These are phyloP conservation scores for Lepidonotus clava DNA, from an alignment of 2,888 invertebrate species.

Conservation along the genomic window DNA sequence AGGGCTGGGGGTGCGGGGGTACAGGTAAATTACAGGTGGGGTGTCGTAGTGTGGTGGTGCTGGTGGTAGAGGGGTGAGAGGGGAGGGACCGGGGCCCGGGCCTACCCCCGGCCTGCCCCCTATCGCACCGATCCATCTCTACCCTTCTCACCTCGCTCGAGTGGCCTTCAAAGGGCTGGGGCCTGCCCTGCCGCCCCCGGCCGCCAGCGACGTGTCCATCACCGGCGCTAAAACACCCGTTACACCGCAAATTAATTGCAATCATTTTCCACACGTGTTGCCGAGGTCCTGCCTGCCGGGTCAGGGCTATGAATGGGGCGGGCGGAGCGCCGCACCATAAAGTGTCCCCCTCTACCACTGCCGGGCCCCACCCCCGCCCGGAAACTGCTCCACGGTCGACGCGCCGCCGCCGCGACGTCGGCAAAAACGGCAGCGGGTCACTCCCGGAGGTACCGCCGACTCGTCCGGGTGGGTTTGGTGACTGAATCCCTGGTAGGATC, in stretches of 20 bases:
- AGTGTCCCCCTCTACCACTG: not conserved
- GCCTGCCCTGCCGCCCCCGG: not conserved
- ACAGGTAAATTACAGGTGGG: not conserved
- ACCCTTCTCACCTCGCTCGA: constrained; percentile 24
- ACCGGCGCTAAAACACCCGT: constrained; percentile 44
- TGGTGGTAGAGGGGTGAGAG: not conserved
- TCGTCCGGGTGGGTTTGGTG: not conserved
- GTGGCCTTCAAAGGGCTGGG: constrained; percentile 8
- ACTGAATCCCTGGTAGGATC: not conserved
- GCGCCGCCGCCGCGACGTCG: not conserved
- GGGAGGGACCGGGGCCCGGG: not conserved
- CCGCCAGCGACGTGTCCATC: constrained; percentile 32
- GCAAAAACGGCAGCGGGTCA: not conserved
- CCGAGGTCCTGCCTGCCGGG: no score
- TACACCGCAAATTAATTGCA: constrained; percentile 38
- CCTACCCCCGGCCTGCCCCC: not conserved
- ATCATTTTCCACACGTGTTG: constrained; percentile 47
- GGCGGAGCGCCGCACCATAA: not conserved
- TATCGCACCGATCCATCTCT: constrained; percentile 19
- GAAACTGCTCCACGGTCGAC: not conserved
- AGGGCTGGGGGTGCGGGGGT: not conserved
- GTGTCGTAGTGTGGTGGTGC: not conserved
- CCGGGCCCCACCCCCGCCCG: not conserved
- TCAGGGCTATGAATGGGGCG: no score
- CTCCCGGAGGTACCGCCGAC: not conserved